These are phyloP conservation scores for Galerucella calmariensis DNA, from an alignment of 2,888 invertebrate genomes.

Conservation along the genomic window DNA sequence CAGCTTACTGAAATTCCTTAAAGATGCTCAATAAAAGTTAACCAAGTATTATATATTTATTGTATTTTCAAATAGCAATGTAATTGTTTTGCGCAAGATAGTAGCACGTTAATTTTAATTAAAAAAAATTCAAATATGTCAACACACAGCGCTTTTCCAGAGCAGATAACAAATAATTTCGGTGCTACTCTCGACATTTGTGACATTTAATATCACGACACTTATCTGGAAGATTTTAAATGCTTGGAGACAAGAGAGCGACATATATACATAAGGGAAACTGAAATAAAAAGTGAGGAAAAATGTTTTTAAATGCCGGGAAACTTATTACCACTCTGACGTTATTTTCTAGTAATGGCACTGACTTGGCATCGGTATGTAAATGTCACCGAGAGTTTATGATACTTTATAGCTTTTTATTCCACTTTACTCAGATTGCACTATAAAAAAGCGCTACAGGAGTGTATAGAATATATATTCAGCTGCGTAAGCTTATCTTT, in stretches of 20 bases:
- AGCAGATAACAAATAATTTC: background rate
- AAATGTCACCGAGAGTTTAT: background rate
- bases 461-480: no score
- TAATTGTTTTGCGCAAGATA: no score
- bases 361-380: background rate
- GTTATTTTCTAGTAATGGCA: conserved; percentile 44
- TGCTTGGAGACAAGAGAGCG: conserved; percentile 13
- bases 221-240: conserved; percentile 20
- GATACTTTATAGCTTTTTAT: conserved; percentile 4
- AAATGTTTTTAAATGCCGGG: conserved; percentile 45
- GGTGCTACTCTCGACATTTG: background rate
- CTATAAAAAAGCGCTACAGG: background rate
- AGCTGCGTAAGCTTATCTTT: no score
- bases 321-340: conserved; percentile 33
- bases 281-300: conserved; percentile 40
- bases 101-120: no score
- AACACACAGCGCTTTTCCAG: background rate
- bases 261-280: conserved; percentile 19
- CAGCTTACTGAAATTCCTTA: no score
- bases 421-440: background rate
- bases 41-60: no score
- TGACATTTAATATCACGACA: conserved; percentile 34
- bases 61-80: no score
- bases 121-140: no score
- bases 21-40: no score